Base-by-base conservation (phyloP, 2,888 invertebrate species). In the Clivina fossor region DNA sequence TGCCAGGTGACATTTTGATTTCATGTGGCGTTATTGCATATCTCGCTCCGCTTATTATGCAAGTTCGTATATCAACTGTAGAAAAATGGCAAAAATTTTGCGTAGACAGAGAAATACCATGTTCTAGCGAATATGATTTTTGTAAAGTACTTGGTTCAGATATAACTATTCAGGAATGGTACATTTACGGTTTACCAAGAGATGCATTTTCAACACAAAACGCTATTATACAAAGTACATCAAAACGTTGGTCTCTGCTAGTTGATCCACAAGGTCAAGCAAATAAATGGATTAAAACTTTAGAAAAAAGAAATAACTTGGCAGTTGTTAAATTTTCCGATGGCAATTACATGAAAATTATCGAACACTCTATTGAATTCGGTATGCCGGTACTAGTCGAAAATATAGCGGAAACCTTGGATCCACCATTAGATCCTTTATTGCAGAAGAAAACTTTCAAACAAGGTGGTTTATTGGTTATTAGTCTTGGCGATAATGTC, bases 11-110 rank as follows among this genome's bases (percentile, higher is more conserved):
- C 73, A 88, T 94, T 63, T 76, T 96, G 11, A 80, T 96, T 24
- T 91, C 93, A 0, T 87, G 88, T 68, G 94, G 90, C 11, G 83
- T 93, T 30, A 92, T 95, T 61, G 89, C 93, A 0, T 96, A 96
- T 73, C 78, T 96, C 48, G 86, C 93, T 0, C 88, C 93, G 0
- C 90, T 93, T 64, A 92, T 90, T 4, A 79, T 85, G 43, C 78
- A 82, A 13, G 84, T 84, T 62, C 78, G 88, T 66, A 71, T 74
- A 41, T 72, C 75, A 22, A 79, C 82, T 43, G 78, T 86, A 2
- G 71, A 74, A 0, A 82, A 86, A 59, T 95, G 94, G 94, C 83
- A 85, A 57, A 67, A 75, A n/a, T 79, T 84, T 24, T 83, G 88
- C 4, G 78, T 81, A 59, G 71, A 78, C 16, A 74, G 86, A 56